Evolutionary conservation across 2,888 invertebrate genomes (phyloP).

Genomic region (Crepidodera aurea): DNA sequence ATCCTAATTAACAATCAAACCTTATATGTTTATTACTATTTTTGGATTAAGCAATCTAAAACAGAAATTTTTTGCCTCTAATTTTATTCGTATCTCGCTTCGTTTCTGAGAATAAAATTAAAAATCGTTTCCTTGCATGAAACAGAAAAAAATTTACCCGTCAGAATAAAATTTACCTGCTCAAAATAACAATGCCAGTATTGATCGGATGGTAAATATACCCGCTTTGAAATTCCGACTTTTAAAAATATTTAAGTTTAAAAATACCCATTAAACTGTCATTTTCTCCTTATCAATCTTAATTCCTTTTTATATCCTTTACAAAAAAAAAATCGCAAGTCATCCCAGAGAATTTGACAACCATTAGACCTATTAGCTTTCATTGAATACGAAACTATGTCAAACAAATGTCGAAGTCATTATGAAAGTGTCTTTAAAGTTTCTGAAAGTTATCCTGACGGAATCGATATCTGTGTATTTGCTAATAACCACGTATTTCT

Average conservation of each 20-base stretch:
- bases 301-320: slow-evolving; percentile 20
- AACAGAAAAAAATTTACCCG: no score
- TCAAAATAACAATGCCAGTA: no score
- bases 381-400: slow-evolving; percentile 29
- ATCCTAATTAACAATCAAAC: no score
- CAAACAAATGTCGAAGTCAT: slow-evolving; percentile 40
- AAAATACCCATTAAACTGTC: slow-evolving; percentile 27
- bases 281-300: slow-evolving; percentile 17
- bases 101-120: no score
- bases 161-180: no score
- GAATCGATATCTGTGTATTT: slow-evolving; percentile 14
- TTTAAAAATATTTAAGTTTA: no score
- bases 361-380: slow-evolving; percentile 39
- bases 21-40: no score
- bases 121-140: no score
- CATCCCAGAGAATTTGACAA: slow-evolving; percentile 44
- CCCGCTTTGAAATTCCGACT: not conserved
- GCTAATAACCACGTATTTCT: slow-evolving; percentile 9
- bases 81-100: no score
- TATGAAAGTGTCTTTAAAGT: slow-evolving; percentile 18
- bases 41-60: no score
- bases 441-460: slow-evolving; percentile 2
- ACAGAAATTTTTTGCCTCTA: no score
- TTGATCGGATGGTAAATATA: no score
- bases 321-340: slow-evolving; percentile 43